Evolutionary conservation across 2,888 invertebrate genomes (phyloP), one percentile per base, ranked within the genome.

Genomic region (Cyaniris semiargus): DNA sequence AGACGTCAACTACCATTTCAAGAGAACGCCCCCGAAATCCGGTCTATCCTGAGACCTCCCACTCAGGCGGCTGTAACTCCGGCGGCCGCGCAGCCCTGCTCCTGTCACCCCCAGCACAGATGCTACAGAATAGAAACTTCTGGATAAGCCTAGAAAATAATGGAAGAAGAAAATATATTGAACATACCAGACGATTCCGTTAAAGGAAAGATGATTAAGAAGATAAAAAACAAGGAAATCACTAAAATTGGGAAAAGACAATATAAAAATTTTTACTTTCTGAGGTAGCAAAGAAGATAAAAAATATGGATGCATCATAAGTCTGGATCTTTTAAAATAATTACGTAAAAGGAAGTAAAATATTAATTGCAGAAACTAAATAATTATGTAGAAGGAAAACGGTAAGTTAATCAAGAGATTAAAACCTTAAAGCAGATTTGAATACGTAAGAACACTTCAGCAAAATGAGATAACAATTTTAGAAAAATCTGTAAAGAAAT

Each of bases 1-100:
- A 66, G 66, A 66, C 66, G 66, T 31, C 66, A 15, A 31, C 66
- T 66, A 15, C 66, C 66, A 18, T 66, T 27, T 66, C 66, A 66
- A 18, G 66, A 66, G 66, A 31, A 66, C 18, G 66, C 66, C 1
- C 66, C 66, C 0, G 66, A 66, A 27, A 31, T 31, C 1, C 27
- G 27, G 27, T 66, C 66, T 27, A 66, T 66, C 8, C 66, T 66
- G 66, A 27, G 66, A 4, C 18, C 60, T 13, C 3, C 58, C 3
- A 60, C 21, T 18, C 53, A 21, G 10, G 7, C 10, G 8, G 1
- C 58, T 23, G 23, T 21, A 4, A 66, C 23, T 27, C 4, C 66
- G 1, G 27, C 27, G 1, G 27, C 66, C 1, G 0, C 13, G 66
- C 15, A 15, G 1, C 66, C 66, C 27, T 66, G 66, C 66, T 3